A percentile compares a stretch with the other conserved stretches of the same genome.
Conservation (phyloP, 30 jellyfish, hydroid and myxozoan genomes). For the Hydractinia symbiolongicarpus region DNA sequence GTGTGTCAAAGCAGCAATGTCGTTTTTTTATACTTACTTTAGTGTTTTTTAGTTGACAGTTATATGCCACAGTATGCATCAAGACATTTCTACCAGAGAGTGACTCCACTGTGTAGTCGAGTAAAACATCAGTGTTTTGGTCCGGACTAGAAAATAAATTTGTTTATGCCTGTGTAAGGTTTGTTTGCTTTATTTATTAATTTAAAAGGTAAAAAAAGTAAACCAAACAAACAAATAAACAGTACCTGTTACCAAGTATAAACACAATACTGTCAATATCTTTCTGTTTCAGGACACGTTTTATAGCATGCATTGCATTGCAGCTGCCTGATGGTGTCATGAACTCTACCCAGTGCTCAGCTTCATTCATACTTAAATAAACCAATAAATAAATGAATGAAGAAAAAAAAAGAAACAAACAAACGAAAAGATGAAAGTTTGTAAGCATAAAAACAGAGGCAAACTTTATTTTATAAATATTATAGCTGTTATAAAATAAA, state of each 20-base stretch:
- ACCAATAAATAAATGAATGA: not conserved
- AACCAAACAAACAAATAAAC: not conserved
- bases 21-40: not conserved
- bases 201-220: too few species aligned
- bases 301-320: conserved; percentile 58
- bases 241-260: conserved; percentile 57
- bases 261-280: conserved; percentile 52
- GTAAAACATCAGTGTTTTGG: not conserved
- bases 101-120: conserved; percentile 1
- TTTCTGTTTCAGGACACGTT: conserved; percentile 35
- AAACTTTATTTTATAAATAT: too few species aligned
- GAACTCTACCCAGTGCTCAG: conserved; percentile 53
- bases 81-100: conserved; percentile 10
- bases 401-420: too few species aligned
- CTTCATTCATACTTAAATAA: conserved; percentile 39
- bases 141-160: not conserved
- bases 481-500: too few species aligned
- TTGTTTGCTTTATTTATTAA: too few species aligned
- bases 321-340: conserved; percentile 73
- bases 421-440: too few species aligned
- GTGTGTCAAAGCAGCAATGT: not conserved
- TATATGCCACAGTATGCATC: not conserved
- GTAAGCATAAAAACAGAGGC: too few species aligned
- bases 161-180: too few species aligned
- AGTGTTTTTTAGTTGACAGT: not conserved